Evolutionary conservation across 2,888 invertebrate genomes (phyloP), one percentile per base, ranked within the genome.

Genomic region (Tipula lateralis): DNA sequence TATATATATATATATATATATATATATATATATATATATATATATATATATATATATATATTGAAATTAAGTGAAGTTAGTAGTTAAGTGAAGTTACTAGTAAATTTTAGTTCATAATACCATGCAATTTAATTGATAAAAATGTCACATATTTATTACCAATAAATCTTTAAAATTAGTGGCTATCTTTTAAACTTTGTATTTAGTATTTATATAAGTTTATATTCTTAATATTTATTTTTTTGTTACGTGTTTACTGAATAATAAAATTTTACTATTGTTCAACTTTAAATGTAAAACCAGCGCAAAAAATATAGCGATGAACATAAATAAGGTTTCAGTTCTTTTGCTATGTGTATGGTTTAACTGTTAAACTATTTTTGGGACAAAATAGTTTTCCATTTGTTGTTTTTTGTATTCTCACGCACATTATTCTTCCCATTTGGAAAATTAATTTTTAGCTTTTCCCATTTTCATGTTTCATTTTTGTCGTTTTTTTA

Each of bases 401-500:
- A 44, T n/a, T 44, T 44, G 13, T n/a, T 44, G 19, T 66, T 66
- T 24, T 66, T 24, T 66, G 9, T 66, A 66, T 66, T 66, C 66
- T 66, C 66, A 66, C 66, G 66, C 66, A 66, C 66, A 66, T 66
- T 24, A 66, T 66, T 66, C 66, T 66, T 44, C 66, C 66, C 66
- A 66, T 66, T 66, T 66, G n/a, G 66, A 24, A 66, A 66, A 66
- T 66, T 66, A 66, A 66, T 66, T n/a, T 66, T 66, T 66, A 66
- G 66, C 66, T 66, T 66, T 66, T 66, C 66, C 66, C 24, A 66
- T 66, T 66, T 66, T 66, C 66, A 66, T 66, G 66, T 24, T 66
- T 50, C 13, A 39, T 39, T 19, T 39, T 50, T 16, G 44, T 44
- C 16, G 44, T 44, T 50, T 50, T 50, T 66, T 66, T 66, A 66